Conservation (phyloP, 2,888 invertebrate species). For the Ypsolopha scabrella region DNA sequence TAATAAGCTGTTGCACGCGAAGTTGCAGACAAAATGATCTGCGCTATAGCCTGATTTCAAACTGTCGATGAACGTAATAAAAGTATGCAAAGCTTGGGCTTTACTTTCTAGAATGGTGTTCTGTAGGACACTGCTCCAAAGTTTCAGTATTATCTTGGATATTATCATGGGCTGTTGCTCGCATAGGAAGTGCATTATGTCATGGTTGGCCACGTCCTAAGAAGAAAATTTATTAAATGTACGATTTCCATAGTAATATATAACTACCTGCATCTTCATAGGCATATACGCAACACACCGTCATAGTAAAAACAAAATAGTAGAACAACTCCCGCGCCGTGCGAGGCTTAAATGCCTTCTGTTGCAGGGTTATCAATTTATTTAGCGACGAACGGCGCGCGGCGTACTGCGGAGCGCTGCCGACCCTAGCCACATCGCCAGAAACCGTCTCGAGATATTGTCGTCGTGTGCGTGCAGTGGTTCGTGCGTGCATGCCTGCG, state of each 20-base stretch:
- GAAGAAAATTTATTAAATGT: slow-evolving; percentile 7
- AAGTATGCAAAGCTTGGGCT: slow-evolving; percentile 67
- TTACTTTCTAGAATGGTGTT: slow-evolving; percentile 61
- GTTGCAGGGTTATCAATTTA: too few relatives aligned
- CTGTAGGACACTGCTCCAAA: slow-evolving; percentile 57
- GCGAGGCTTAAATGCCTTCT: too few relatives aligned
- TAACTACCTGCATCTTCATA: not conserved
- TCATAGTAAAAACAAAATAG: too few relatives aligned
- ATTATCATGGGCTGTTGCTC: slow-evolving; percentile 56
- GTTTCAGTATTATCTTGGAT: slow-evolving; percentile 60
- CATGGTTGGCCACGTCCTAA: slow-evolving; percentile 40
- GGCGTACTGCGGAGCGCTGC: too few relatives aligned
- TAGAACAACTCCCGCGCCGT: too few relatives aligned
- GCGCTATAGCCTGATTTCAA: slow-evolving; percentile 46
- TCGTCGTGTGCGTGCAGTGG: too few relatives aligned
- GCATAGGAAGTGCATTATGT: slow-evolving; percentile 46
- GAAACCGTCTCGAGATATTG: too few relatives aligned
- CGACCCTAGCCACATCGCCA: too few relatives aligned
- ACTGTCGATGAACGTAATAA: slow-evolving; percentile 59
- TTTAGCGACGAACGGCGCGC: too few relatives aligned
- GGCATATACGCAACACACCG: too few relatives aligned
- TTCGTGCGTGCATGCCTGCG: too few relatives aligned
- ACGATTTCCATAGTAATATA: not conserved
- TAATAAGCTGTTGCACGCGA: slow-evolving; percentile 63
- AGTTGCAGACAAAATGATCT: slow-evolving; percentile 68